Evolutionary conservation across 2,888 invertebrate genomes (phyloP).

Genomic region (Ophion ventricosus): DNA sequence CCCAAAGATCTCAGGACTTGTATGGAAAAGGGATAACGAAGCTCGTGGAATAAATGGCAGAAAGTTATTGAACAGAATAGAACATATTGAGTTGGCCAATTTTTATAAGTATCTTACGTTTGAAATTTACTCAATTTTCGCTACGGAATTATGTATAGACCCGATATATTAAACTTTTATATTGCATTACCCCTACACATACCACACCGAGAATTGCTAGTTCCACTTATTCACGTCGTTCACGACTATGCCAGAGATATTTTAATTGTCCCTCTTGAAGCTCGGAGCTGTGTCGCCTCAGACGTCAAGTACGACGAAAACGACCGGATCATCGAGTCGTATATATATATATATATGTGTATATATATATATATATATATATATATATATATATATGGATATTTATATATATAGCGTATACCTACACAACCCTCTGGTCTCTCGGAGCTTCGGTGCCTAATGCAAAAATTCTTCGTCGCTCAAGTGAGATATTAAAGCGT

Average conservation of each 20-base stretch:
- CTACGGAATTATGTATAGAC: too few relatives aligned
- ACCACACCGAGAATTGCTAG: slow-evolving; percentile 23
- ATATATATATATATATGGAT: slow-evolving; percentile 39
- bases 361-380: slow-evolving; percentile 33
- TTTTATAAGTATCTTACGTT: too few relatives aligned
- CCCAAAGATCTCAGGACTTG: too few relatives aligned
- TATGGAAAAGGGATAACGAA: too few relatives aligned
- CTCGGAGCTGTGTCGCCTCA: slow-evolving; percentile 62
- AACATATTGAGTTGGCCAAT: too few relatives aligned
- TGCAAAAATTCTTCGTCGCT: slow-evolving; percentile 76
- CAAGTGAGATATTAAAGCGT: slow-evolving; percentile 74
- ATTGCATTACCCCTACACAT: not conserved
- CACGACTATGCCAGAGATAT: slow-evolving; percentile 77
- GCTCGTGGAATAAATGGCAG: too few relatives aligned
- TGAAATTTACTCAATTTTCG: too few relatives aligned
- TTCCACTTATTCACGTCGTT: slow-evolving; percentile 53
- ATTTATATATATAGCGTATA: slow-evolving; percentile 16
- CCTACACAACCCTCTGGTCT: slow-evolving; percentile 59
- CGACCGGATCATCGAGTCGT: slow-evolving; percentile 61
- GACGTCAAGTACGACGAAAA: slow-evolving; percentile 55
- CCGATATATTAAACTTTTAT: not conserved
- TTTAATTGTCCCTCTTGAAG: slow-evolving; percentile 80
- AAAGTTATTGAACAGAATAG: too few relatives aligned
- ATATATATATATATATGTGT: slow-evolving; percentile 47
- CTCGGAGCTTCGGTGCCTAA: slow-evolving; percentile 68